Conservation (phyloP, 2,797 vertebrate species). For the Anisognathus igniventris region DNA sequence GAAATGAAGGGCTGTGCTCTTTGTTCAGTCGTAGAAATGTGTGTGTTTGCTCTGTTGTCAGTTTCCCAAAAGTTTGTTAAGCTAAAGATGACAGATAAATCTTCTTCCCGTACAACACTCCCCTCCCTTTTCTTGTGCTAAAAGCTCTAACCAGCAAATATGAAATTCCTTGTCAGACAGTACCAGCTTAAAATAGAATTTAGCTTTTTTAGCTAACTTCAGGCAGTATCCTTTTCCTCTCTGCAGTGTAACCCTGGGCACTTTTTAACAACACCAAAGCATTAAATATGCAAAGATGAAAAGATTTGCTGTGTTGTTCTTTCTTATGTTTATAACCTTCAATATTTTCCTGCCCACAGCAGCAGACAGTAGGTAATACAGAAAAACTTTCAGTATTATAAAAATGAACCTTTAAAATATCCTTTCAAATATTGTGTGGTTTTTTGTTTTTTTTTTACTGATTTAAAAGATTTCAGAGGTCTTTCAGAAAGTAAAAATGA, state of each 20-base stretch:
- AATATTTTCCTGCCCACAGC: background rate
- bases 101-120: background rate
- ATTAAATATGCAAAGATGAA: background rate
- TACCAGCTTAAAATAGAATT: background rate
- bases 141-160: background rate
- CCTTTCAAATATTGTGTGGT: background rate
- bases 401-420: background rate
- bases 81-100: background rate
- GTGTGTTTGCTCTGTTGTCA: background rate
- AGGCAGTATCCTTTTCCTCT: background rate
- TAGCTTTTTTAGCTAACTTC: background rate
- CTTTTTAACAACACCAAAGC: background rate
- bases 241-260: background rate
- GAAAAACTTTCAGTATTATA: background rate
- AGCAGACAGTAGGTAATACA: background rate
- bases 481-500: background rate
- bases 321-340: background rate
- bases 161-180: background rate
- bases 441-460: background rate
- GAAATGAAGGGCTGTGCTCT: background rate
- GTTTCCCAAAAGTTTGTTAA: background rate
- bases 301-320: background rate
- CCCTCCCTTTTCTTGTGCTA: background rate
- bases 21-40: background rate
- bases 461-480: background rate